A percentile compares a stretch with the other conserved stretches of the same genome.
Evolutionary conservation across 2,888 invertebrate genomes (phyloP).

Genomic region (Sicus ferrugineus): DNA sequence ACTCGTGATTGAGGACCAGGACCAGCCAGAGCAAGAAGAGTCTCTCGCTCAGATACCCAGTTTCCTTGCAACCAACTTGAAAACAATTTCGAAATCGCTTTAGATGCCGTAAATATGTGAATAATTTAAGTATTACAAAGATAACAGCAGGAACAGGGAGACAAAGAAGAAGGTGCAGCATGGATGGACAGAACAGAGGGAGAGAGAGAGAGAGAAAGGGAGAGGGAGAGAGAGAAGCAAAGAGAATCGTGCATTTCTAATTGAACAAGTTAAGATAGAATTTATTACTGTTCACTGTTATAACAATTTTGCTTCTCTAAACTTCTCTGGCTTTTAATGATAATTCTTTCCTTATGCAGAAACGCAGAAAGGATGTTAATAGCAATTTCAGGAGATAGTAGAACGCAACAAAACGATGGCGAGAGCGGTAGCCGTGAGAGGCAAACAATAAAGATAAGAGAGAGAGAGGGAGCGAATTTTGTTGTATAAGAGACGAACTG

Average conservation of each 20-base stretch:
- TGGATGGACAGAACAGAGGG: not conserved
- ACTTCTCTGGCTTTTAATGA: too few relatives aligned
- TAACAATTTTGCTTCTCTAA: too few relatives aligned
- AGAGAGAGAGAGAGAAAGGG: not conserved
- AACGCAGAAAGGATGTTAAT: too few relatives aligned
- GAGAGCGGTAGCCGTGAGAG: not conserved
- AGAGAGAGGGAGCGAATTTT: not conserved
- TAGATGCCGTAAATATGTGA: slow-evolving; percentile 29
- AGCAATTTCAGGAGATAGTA: too few relatives aligned
- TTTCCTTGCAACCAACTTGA: slow-evolving; percentile 32
- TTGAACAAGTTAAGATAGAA: not conserved
- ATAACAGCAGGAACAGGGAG: slow-evolving; percentile 5
- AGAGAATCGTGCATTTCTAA: not conserved
- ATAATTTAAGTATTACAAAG: slow-evolving; percentile 32
- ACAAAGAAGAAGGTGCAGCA: not conserved
- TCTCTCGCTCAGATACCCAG: not conserved
- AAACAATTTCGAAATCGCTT: slow-evolving; percentile 32
- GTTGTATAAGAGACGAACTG: not conserved
- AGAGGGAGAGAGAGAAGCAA: not conserved
- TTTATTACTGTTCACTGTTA: too few relatives aligned
- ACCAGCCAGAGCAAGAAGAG: too few relatives aligned
- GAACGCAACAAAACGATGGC: too few relatives aligned
- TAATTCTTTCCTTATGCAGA: too few relatives aligned
- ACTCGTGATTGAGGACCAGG: not conserved
- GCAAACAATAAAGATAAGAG: not conserved